Evolutionary conservation across 2,888 invertebrate species (phyloP), one percentile per base, ranked within the genome.

Genomic region (Tetragnatha montana): DNA sequence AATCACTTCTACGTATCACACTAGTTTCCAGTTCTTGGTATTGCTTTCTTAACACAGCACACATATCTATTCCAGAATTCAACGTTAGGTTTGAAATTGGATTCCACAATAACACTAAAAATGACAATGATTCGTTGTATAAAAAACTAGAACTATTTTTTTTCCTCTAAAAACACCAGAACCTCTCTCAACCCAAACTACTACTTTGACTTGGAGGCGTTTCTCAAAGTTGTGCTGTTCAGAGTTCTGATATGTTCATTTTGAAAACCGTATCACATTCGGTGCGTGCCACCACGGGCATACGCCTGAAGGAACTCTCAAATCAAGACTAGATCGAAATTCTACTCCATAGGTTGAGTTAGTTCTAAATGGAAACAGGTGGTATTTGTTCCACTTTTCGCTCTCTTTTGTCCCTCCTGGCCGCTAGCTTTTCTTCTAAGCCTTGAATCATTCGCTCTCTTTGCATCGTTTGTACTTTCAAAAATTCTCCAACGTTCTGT

Each of bases 331-430:
- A 60, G 60, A 8, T 60, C 12, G 60, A 60, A 60, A 60, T 17
- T 60, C 4, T 60, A 60, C 19, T n/a, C 22, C 19, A n/a, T 71
- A 10, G 8, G 10, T 49, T 22, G 0, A 19, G 69, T 82, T 14
- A 19, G 69, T 82, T 14, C 81, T 90, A 90, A n/a, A 90, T 90
- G 1, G 90, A 90, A 17, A 90, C 90, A 21, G 90, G 90, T 17
- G 90, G 85, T 50, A 90, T 82, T 49, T 90, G 87, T 84, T 90
- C 90, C 8, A 84, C 75, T 82, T 90, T 90, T 21, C 84, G 22
- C 35, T 90, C 87, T 35, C 90, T 73, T 50, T 79, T 90, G 68
- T 84, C 82, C 35, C 90, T 81, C n/a, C 90, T 60, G 6, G 87
- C 90, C 8, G 87, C 87, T 10, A 90, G 71, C 21, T 90, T 90